phyloP scores from a whole-genome alignment of 2,797 vertebrate genomes.

The Meriones psammophilus region DNA sequence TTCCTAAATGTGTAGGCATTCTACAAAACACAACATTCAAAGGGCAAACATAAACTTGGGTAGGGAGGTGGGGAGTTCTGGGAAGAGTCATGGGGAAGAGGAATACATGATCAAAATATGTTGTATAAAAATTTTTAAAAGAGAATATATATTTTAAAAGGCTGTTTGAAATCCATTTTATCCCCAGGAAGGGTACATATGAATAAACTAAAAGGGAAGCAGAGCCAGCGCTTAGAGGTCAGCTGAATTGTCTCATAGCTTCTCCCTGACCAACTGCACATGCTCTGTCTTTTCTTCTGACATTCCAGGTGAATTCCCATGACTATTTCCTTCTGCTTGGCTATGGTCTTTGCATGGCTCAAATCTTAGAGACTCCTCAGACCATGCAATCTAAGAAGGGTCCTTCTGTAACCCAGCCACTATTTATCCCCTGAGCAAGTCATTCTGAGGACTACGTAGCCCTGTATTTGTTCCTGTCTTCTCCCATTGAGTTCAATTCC shows the following conservation, averaged over 20 bases:
- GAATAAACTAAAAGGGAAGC: constrained; percentile 23
- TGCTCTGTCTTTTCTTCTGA: not conserved
- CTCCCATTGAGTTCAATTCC: not conserved
- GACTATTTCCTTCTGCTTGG: not conserved
- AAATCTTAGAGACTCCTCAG: constrained; percentile 30
- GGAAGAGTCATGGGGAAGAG: too few species aligned
- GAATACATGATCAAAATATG: not conserved
- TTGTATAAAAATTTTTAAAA: not conserved
- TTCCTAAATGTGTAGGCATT: not conserved
- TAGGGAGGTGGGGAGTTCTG: not conserved
- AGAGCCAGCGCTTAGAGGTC: constrained; percentile 39
- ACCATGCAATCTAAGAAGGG: not conserved
- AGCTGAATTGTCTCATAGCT: not conserved
- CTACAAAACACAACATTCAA: constrained; percentile 13
- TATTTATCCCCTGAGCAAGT: not conserved
- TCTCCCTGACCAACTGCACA: not conserved
- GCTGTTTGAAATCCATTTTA: constrained; percentile 24
- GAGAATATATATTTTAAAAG: not conserved
- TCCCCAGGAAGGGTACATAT: not conserved
- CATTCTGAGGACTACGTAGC: not conserved
- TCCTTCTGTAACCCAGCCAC: not conserved
- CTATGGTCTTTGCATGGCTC: constrained; percentile 22
- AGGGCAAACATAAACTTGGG: not conserved
- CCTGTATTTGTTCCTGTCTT: not conserved
- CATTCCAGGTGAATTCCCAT: not conserved